Evolutionary conservation across 37 sponge, comb jelly and placozoan species (phyloP), one percentile per base, ranked within the genome.

Genomic region (Bolinopsis microptera): DNA sequence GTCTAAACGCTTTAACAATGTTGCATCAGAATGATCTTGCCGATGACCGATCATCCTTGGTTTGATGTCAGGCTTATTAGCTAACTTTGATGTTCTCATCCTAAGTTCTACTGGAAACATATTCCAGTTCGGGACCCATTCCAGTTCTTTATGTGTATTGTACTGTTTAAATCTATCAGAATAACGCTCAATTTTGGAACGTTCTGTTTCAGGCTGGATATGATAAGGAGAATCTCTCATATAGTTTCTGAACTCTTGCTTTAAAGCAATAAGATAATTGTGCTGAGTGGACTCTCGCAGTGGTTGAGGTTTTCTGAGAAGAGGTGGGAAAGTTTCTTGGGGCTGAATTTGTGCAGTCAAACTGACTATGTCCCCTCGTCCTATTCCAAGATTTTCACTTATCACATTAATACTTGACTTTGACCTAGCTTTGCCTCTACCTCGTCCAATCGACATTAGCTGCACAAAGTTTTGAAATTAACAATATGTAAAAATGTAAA

Each of bases 171-270:
- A 86, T 3, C 48, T 13, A 25, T 86, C 90, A n/a, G 90, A 86
- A 48, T 86, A 86, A 27, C 90, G 90, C 30, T 86, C 90, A 3
- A 86, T 86, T 27, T 86, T 86, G 9, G 90, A 86, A 24, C 61
- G 41, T 18, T 39, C 26, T 1, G 90, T 86, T 27, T 86, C 90
- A 23, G 90, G 90, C 30, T 41, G 90, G 0, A 86, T 86, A 61
- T 86, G 90, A 26, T 86, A 86, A 61, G 90, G 90, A 5, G 90
- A 86, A 24, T 86, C 90, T 38, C 90, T 41, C 90, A 86, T 86
- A 30, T 86, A 86, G 28, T 86, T 86, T 30, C 90, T 39, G 90
- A 86, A 86, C 67, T 86, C 90, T 26, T 86, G 90, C 23, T 86
- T 86, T 33, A 86, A 61, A 1, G 90, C 90, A n/a, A 86, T 86